phyloP scores from a whole-genome alignment of 1,140 invertebrate species.

The Sarcophaga peregrina region DNA sequence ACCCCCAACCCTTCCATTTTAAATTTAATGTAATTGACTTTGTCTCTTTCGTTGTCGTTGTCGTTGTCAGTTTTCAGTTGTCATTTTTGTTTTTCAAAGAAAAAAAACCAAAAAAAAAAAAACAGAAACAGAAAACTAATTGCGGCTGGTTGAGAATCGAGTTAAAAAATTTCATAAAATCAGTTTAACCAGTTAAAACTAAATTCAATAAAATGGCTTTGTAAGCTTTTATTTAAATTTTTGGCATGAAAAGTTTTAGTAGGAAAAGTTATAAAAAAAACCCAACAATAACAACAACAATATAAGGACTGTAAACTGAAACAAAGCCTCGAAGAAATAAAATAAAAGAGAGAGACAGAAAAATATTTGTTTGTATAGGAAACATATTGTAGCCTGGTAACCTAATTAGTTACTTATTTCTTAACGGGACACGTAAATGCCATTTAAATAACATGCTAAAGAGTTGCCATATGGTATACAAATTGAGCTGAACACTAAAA shows the following conservation, averaged over 20 bases:
- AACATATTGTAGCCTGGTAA: slow-evolving; percentile 10
- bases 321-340: neutral
- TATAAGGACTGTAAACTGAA: neutral
- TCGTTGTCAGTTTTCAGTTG: neutral
- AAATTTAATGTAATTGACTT: slow-evolving; percentile 8
- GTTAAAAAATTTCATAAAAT: slow-evolving; percentile 3
- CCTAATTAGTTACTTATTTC: neutral
- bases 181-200: neutral
- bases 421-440: neutral
- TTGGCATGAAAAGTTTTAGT: neutral
- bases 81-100: neutral
- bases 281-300: neutral
- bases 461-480: neutral
- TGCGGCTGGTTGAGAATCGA: neutral
- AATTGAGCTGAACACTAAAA: no score
- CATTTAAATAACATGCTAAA: neutral
- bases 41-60: neutral
- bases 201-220: slow-evolving; percentile 1
- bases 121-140: neutral
- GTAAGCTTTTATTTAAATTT: neutral
- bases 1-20: neutral
- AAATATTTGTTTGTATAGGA: neutral
- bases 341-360: neutral
- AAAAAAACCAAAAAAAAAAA: no score
- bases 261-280: no score